phyloP scores from a whole-genome alignment of 1,140 invertebrate species.

The Leptopilina boulardi region DNA sequence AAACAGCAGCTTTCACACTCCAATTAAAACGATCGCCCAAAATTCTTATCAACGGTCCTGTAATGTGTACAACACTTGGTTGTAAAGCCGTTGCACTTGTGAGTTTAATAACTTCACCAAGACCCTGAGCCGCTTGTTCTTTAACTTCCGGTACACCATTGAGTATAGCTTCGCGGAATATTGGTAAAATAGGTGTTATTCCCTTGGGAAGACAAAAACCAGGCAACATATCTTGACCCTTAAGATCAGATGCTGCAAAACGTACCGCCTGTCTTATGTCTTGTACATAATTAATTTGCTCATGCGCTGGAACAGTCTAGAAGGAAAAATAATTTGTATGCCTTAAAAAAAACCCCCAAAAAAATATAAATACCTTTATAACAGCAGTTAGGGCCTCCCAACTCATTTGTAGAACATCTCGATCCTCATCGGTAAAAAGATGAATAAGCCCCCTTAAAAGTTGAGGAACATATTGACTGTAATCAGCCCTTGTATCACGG shows the following conservation, averaged over 20 bases:
- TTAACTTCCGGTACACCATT: slow-evolving; percentile 96
- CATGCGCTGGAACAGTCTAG: neutral
- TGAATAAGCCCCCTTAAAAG: slow-evolving; percentile 91
- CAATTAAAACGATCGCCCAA: slow-evolving; percentile 96
- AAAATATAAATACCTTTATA: slow-evolving; percentile 86
- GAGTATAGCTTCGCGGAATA: slow-evolving; percentile 96
- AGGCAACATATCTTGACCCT: slow-evolving; percentile 87
- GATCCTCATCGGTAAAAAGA: slow-evolving; percentile 88
- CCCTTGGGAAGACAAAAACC: slow-evolving; percentile 98
- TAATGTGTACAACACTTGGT: slow-evolving; percentile 96
- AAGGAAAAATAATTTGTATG: no score
- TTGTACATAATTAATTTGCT: slow-evolving; percentile 88
- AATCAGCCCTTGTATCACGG: slow-evolving; percentile 90
- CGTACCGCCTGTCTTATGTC: slow-evolving; percentile 94
- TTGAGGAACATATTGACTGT: slow-evolving; percentile 91
- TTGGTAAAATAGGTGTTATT: slow-evolving; percentile 93
- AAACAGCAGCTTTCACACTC: slow-evolving; percentile 95
- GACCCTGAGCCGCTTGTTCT: slow-evolving; percentile 94
- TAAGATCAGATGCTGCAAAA: slow-evolving; percentile 91
- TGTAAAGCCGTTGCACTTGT: slow-evolving; percentile 91
- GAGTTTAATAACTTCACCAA: slow-evolving; percentile 93
- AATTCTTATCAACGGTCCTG: slow-evolving; percentile 97
- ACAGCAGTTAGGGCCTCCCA: slow-evolving; percentile 95
- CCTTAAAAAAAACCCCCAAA: no score
- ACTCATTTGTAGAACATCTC: slow-evolving; percentile 87